Conservation (phyloP, 2,113 vertebrate species). For the Anas platyrhynchos region DNA sequence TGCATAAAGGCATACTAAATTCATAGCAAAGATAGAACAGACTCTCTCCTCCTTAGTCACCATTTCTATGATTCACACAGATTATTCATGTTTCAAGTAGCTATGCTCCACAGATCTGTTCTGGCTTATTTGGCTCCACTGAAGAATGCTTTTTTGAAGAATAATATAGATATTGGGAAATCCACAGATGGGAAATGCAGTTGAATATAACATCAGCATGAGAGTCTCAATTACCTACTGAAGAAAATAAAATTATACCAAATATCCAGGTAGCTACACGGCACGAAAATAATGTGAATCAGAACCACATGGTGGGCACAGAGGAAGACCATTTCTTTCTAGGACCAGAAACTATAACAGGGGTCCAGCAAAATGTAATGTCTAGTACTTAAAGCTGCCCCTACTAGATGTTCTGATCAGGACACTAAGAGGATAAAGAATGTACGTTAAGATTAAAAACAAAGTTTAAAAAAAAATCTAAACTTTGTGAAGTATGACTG, state of each 20-base stretch:
- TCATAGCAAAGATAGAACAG: neutral
- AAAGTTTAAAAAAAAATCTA: neutral
- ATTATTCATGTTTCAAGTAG: conserved; percentile 17
- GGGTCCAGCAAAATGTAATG: neutral
- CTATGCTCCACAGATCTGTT: conserved; percentile 9
- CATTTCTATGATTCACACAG: neutral
- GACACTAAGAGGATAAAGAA: neutral
- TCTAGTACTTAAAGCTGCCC: neutral
- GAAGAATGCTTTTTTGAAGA: neutral
- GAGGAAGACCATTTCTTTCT: neutral
- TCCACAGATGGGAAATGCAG: conserved; percentile 31
- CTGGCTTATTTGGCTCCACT: conserved; percentile 29
- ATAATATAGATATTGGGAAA: neutral
- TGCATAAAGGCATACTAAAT: neutral
- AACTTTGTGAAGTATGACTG: neutral
- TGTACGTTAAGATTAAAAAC: neutral
- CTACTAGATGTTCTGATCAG: neutral
- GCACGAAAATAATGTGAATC: neutral
- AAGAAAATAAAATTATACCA: conserved; percentile 13
- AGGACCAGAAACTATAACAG: neutral
- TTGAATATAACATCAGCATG: neutral
- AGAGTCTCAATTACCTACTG: conserved; percentile 10
- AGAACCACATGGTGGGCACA: neutral
- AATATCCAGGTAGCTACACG: conserved; percentile 23
- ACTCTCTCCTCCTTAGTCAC: conserved; percentile 10